Percentiles rank a stretch among this genome's conserved stretches.
Evolutionary conservation across 2,113 vertebrate genomes (phyloP).

Genomic region (Barnardius zonarius): DNA sequence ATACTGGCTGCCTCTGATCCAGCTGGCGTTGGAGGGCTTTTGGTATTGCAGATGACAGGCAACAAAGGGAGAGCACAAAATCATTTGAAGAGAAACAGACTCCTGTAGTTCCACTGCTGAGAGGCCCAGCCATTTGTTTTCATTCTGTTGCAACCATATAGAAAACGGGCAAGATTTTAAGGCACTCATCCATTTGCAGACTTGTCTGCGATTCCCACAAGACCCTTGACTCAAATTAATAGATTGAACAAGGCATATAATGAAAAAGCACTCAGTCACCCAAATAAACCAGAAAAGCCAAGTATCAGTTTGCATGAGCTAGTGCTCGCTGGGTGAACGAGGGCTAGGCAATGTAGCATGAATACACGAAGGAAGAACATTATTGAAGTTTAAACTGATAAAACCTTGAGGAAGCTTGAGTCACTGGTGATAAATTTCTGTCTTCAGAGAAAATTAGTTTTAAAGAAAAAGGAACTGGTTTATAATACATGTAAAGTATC

Average conservation of each 20-base stretch:
- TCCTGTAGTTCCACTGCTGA: background rate
- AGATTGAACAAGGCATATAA: background rate
- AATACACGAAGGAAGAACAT: background rate
- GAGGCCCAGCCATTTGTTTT: background rate
- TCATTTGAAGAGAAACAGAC: background rate
- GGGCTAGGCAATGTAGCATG: background rate
- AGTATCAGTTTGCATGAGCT: background rate
- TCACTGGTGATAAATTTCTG: conserved; percentile 11
- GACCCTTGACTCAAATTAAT: background rate
- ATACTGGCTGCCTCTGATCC: background rate
- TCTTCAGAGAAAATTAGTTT: conserved; percentile 17
- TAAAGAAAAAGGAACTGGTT: conserved; percentile 5
- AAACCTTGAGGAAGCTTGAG: conserved; percentile 19
- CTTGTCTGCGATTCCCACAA: background rate
- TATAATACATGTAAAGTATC: conserved; percentile 29
- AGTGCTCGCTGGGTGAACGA: background rate
- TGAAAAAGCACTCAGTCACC: background rate
- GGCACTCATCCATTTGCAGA: background rate
- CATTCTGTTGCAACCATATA: background rate
- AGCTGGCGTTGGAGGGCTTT: background rate
- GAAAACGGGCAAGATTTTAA: background rate
- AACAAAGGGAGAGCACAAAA: background rate
- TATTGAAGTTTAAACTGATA: conserved; percentile 24
- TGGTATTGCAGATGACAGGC: background rate
- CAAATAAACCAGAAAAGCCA: background rate